Percentiles rank a stretch among this genome's conserved stretches.
phyloP scores from a whole-genome alignment of 2,888 invertebrate genomes.

The Chromoteleia sp. region DNA sequence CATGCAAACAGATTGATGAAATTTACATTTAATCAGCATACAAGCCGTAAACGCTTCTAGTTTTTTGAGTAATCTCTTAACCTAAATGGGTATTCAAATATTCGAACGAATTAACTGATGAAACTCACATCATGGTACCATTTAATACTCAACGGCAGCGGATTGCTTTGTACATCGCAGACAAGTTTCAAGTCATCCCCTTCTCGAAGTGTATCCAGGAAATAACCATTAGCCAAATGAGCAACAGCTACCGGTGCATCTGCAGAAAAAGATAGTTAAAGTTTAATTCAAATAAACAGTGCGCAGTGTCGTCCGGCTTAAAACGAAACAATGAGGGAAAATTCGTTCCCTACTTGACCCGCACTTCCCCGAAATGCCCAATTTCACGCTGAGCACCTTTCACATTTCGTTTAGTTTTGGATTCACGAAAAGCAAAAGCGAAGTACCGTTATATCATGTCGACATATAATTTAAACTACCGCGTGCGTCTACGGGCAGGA shows the following conservation, averaged over 20 bases:
- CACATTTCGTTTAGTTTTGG: slow-evolving; percentile 35
- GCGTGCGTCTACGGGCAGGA: slow-evolving; percentile 18
- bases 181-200: slow-evolving; percentile 91
- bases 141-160: slow-evolving; percentile 89
- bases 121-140: slow-evolving; percentile 93
- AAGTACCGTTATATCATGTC: slow-evolving; percentile 50
- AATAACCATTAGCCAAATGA: slow-evolving; percentile 87
- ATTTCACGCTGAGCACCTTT: slow-evolving; percentile 52
- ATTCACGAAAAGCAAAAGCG: slow-evolving; percentile 31
- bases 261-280: slow-evolving; percentile 83
- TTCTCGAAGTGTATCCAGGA: slow-evolving; percentile 89
- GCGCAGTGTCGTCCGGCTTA: slow-evolving; percentile 23
- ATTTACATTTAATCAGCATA: slow-evolving; percentile 4
- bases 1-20: neutral
- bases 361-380: slow-evolving; percentile 38
- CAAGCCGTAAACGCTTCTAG: slow-evolving; percentile 17
- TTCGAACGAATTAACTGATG: slow-evolving; percentile 63
- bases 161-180: slow-evolving; percentile 92
- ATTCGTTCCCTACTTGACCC: slow-evolving; percentile 49
- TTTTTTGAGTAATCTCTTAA: slow-evolving; percentile 49
- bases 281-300: slow-evolving; percentile 60
- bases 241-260: slow-evolving; percentile 92
- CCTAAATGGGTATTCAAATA: slow-evolving; percentile 47
- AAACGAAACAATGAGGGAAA: slow-evolving; percentile 52
- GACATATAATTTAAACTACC: slow-evolving; percentile 57